These are phyloP conservation scores for Platynereis dumerilii DNA, from an alignment of 2,888 invertebrate species.

Conservation along the genomic window DNA sequence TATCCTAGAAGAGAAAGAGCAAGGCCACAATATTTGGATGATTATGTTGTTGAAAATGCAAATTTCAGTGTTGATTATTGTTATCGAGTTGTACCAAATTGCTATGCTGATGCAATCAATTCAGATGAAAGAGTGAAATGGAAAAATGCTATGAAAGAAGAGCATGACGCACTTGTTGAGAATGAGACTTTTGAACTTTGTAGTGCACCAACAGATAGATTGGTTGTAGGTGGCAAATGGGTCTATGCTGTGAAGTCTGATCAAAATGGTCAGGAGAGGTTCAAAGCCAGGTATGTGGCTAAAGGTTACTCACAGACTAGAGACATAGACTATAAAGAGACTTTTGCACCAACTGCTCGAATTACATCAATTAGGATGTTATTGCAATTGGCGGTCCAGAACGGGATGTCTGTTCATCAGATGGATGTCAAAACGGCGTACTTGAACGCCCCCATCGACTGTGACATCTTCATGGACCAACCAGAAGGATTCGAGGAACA, in stretches of 20 bases:
- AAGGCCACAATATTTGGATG: slow-evolving; percentile 2
- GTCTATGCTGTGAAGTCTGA: slow-evolving; percentile 23
- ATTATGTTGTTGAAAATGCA: background rate
- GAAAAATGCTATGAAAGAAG: background rate
- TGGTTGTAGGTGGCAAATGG: slow-evolving; percentile 6
- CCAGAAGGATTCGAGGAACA: background rate
- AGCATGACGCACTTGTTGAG: slow-evolving; percentile 5
- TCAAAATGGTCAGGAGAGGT: slow-evolving; percentile 22
- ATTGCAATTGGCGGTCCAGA: slow-evolving; percentile 14
- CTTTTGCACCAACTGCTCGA: slow-evolving; percentile 38
- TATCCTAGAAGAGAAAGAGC: background rate
- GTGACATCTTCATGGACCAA: background rate
- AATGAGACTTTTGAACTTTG: slow-evolving; percentile 7
- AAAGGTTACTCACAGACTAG: slow-evolving; percentile 32
- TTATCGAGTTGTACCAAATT: slow-evolving; percentile 6
- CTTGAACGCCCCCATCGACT: slow-evolving; percentile 1
- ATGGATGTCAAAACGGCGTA: slow-evolving; percentile 4
- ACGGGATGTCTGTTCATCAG: background rate
- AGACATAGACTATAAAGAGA: slow-evolving; percentile 38
- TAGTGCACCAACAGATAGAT: slow-evolving; percentile 4
- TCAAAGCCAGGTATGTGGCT: slow-evolving; percentile 36
- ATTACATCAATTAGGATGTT: slow-evolving; percentile 32
- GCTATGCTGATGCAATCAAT: too few relatives aligned
- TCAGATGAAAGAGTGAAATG: too few relatives aligned
- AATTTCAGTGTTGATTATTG: slow-evolving; percentile 7